Conservation (phyloP, 92 coral and sea anemone genomes). For the Phenganax subtilis region DNA sequence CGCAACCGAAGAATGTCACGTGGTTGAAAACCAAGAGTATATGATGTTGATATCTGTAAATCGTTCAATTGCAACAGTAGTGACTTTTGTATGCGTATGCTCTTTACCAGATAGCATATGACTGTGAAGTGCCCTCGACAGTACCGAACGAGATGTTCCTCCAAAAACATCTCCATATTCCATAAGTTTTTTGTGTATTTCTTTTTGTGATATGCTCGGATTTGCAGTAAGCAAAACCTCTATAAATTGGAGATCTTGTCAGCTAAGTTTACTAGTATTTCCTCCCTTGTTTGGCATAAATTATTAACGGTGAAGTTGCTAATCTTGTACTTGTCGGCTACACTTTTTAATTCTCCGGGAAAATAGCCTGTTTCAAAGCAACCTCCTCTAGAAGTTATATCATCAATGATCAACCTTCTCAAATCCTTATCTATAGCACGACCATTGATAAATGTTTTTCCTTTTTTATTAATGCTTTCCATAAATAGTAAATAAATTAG, state of each 20-base stretch:
- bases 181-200: slow-evolving; percentile 28
- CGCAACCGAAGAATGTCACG: too few species aligned
- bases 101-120: slow-evolving; percentile 32
- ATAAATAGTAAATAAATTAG: too few species aligned
- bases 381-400: neutral
- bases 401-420: slow-evolving; percentile 2
- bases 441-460: neutral
- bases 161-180: slow-evolving; percentile 42
- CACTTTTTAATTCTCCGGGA: slow-evolving; percentile 11
- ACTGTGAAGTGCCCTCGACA: slow-evolving; percentile 35
- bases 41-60: slow-evolving; percentile 37
- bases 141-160: slow-evolving; percentile 35
- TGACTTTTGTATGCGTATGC: slow-evolving; percentile 39
- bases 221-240: slow-evolving; percentile 35
- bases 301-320: slow-evolving; percentile 10
- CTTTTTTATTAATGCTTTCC: too few species aligned
- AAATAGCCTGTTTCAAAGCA: neutral
- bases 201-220: slow-evolving; percentile 40
- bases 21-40: neutral
- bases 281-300: slow-evolving; percentile 26
- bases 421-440: slow-evolving; percentile 1
- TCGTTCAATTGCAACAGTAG: slow-evolving; percentile 35
- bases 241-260: slow-evolving; percentile 3
- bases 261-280: neutral
- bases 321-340: slow-evolving; percentile 3